Evolutionary conservation across 2,888 invertebrate species (phyloP), one percentile per base, ranked within the genome.

Genomic region (Horisme vitalbata): DNA sequence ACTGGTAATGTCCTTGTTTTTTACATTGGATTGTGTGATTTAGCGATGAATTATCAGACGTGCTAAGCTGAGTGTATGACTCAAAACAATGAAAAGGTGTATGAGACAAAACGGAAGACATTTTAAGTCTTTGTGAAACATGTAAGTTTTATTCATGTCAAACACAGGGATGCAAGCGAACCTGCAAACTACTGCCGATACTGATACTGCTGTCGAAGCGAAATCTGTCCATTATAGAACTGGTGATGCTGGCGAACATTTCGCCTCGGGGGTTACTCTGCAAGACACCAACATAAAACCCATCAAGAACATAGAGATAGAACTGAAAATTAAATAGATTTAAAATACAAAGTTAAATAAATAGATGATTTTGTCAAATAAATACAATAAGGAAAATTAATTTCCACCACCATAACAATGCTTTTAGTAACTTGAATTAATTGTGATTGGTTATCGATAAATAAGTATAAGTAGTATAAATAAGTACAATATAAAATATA

Each of bases 231-330:
- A 95, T 93, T 84, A 95, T 90, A 54, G 95, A 95, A 65, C 94
- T 94, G 64, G 95, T 93, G 68, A 95, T 93, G 87, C 94, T 95
- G 65, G 95, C 95, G 80, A 93, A 95, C 91, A 94, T 94, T 91
- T 95, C 95, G 69, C 95, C 95, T 71, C 93, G 93, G 68, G 93
- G 92, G 78, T 94, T 93, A 83, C 91, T 92, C 94, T 94, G 91
- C 75, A 91, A 90, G 78, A 80, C 78, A 87, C 74, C 79, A 77
- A 68, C 51, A 66, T 41, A 61, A 60, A 62, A 71, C 57, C 59
- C 55, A 61, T 49, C 59, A 60, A 63, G 31, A 55, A 63, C 59
- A 52, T 54, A 57, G 55, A 39, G 7, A 65, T 41, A 39, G 1
- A 72, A 80, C 77, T 78, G 75, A 75, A 82, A 76, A 71, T 69